These are phyloP conservation scores for Chrysocyon brachyurus DNA, from an alignment of 2,797 vertebrate species.

Conservation along the genomic window DNA sequence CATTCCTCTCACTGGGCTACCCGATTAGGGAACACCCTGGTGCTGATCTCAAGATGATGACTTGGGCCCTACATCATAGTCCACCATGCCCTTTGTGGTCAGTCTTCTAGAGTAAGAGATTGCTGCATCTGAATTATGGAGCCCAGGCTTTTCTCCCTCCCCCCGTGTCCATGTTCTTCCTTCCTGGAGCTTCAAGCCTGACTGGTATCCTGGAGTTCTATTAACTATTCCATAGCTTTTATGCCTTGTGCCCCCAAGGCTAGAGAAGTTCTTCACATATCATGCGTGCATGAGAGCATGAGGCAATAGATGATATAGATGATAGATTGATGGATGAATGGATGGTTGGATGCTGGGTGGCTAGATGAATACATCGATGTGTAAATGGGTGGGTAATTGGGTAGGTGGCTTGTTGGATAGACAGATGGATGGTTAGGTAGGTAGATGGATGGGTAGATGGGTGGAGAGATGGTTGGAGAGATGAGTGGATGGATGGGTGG, in stretches of 20 bases:
- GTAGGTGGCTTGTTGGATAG: rapidly evolving
- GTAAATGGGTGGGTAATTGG: rapidly evolving
- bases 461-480: rapidly evolving
- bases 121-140: neutral
- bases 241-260: neutral
- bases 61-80: rapidly evolving
- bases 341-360: neutral
- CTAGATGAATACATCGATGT: neutral
- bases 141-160: rapidly evolving
- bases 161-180: neutral
- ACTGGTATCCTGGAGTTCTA: neutral
- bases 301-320: neutral
- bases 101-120: neutral
- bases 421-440: rapidly evolving
- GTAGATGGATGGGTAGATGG: neutral
- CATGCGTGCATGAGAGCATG: neutral
- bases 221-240: no score
- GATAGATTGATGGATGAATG: neutral
- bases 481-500: neutral
- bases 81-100: neutral
- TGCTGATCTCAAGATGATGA: neutral
- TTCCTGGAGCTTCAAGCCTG: neutral
- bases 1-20: neutral
- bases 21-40: neutral
- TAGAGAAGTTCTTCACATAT: neutral